A percentile compares a stretch with the other conserved stretches of the same genome.
Conservation (phyloP, 2,113 vertebrate genomes). For the Phyllopteryx taeniolatus region DNA sequence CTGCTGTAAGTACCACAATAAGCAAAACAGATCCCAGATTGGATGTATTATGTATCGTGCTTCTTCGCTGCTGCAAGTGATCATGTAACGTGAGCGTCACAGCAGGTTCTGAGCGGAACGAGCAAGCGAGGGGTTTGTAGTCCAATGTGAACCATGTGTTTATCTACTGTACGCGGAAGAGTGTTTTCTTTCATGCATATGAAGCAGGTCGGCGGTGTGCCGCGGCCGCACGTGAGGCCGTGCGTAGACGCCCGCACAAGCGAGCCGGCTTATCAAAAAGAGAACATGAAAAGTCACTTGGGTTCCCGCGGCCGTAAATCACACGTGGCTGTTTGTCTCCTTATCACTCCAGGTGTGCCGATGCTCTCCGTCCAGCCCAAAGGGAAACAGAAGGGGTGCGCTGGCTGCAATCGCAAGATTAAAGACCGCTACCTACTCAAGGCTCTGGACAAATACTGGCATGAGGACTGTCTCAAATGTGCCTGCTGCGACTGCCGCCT, state of each 20-base stretch:
- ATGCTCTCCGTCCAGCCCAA: constrained; percentile 99
- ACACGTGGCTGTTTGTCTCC: constrained; percentile 69
- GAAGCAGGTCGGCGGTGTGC: constrained; percentile 61
- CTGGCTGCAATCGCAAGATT: constrained; percentile 99
- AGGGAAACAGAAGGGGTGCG: constrained; percentile 99
- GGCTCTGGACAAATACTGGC: constrained; percentile 99
- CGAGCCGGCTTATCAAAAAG: constrained; percentile 71
- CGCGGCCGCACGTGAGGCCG: constrained; percentile 47
- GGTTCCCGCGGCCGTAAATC: constrained; percentile 73
- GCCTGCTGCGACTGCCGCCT: constrained; percentile 99
- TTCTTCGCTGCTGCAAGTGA: constrained; percentile 37
- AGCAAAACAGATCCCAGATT: constrained; percentile 43
- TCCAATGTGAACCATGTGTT: constrained; percentile 67
- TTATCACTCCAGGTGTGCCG: constrained; percentile 86
- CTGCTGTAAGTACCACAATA: constrained; percentile 64
- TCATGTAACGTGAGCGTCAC: constrained; percentile 61
- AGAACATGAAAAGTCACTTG: constrained; percentile 73
- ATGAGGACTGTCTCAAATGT: constrained; percentile 98
- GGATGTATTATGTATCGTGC: constrained; percentile 24
- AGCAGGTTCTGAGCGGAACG: constrained; percentile 51
- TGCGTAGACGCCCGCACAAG: constrained; percentile 57
- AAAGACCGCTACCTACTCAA: constrained; percentile 99
- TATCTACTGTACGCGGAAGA: constrained; percentile 73
- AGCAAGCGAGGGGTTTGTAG: constrained; percentile 47
- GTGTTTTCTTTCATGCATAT: constrained; percentile 72